Base-by-base conservation (phyloP, 2,888 invertebrate genomes). In the Spilarctia lutea region DNA sequence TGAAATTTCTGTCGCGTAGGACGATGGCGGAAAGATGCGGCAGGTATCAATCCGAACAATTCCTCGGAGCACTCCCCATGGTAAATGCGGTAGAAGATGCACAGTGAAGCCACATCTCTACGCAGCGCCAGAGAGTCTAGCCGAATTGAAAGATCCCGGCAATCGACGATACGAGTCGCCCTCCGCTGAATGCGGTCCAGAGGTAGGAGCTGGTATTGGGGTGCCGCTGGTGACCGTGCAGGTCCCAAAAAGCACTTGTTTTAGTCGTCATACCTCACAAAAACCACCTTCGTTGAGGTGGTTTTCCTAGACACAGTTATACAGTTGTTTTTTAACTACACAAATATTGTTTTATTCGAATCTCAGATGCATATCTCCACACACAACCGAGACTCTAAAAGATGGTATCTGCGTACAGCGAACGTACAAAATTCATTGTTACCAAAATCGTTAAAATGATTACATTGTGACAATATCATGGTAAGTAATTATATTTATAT, bases 351-450 rank as follows among this genome's bases (percentile, higher is more conserved):
- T 60, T 60, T 30, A 27, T 27, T 30, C 27, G 3, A 60, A 60
- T 60, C 4, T 60, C 11, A 18, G 63, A 63, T 63, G 8, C 16
- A 30, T 30, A 63, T 30, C 63, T 16, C 8, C 30, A 18, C 30
- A 30, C 30, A 30, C 18, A 63, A 18, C 30, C 2, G 8, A 7
- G 33, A 52, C 20, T 52, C 16, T 56, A 27, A 39, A 63, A 30
- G 68, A 68, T 42, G 33, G 27, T 68, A 68, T 68, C 68, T 56
- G 68, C 11, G 24, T 33, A 11, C 52, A 33, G 48, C 16, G 42
- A 30, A 48, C 27, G 68, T 18, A 68, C 48, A 30, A 30, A 20
- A 68, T 27, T n/a, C 45, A 68, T 68, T 68, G 42, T 68, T 45
- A n/a, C 27, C 27, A 48, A 68, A 68, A 10, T 45, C 27, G 45